Conservation (phyloP, 92 coral and sea anemone species). For the Bergia puertoricense region DNA sequence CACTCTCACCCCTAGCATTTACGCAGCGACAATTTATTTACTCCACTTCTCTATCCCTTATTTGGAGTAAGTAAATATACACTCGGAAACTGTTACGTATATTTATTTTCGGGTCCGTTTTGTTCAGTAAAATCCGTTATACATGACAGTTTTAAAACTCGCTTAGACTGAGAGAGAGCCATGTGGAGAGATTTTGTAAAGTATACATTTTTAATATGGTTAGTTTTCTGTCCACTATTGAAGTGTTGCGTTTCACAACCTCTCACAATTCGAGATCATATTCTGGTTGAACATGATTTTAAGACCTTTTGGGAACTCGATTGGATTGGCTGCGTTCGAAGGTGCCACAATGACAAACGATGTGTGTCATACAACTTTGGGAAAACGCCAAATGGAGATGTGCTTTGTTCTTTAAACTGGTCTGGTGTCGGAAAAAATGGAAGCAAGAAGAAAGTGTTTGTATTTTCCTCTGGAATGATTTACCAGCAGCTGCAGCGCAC, state of each 20-base stretch:
- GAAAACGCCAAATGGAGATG: neutral
- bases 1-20: neutral
- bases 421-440: neutral
- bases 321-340: conserved; percentile 7
- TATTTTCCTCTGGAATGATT: conserved; percentile 13
- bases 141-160: neutral
- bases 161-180: neutral
- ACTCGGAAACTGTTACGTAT: neutral
- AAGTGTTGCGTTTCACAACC: neutral
- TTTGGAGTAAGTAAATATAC: neutral
- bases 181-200: conserved; percentile 1
- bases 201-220: neutral
- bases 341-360: neutral
- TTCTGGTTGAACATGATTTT: neutral
- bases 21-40: neutral
- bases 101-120: neutral
- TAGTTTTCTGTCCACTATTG: neutral
- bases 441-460: neutral
- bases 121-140: neutral
- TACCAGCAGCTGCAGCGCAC: conserved; percentile 4
- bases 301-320: neutral
- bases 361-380: conserved; percentile 21
- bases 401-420: conserved; percentile 7
- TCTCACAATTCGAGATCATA: neutral
- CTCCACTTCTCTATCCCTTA: neutral